Evolutionary conservation across 92 coral and sea anemone species (phyloP), one percentile per base, ranked within the genome.

Genomic region (Zoanthus solanderi): DNA sequence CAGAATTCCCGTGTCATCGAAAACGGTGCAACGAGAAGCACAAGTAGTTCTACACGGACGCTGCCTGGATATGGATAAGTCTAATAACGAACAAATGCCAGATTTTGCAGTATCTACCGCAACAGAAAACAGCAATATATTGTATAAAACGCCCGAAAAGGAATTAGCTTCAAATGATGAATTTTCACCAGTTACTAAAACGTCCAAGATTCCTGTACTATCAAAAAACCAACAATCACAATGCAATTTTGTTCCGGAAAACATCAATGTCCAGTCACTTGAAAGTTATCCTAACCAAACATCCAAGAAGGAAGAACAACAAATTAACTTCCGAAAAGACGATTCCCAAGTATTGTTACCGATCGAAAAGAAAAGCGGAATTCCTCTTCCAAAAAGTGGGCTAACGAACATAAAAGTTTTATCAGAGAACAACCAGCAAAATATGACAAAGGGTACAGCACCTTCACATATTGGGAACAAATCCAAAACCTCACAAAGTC

Each of bases 401-500:
- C 82, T 53, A 16, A 23, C 15, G 45, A 52, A 53, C 16, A 54
- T 53, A 13, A 53, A 3, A 6, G 6, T 31, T 4, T 30, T 37
- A 11, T 53, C 15, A 0, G 42, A n/a, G 47, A 56, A 77, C 29
- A 47, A 54, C 28, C 46, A 56, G 15, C 66, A 18, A 4, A 31
- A 77, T 4, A 23, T 48, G 6, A 46, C 4, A 29, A 77, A 77
- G 44, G 13, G 7, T 30, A 42, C 34, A 81, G 75, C 65, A 18
- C 7, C 85, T 11, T 46, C 75, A 23, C 28, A 42, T 71, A 28
- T 32, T 48, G 85, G 66, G 61, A 67, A 13, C 46, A 81, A 67
- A 23, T 65, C 60, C 46, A 81, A 44, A 81, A 28, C 29, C 65
- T 60, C 76, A 45, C 75, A 67, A 44, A 80, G 85, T 50, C 72